These are phyloP conservation scores for Progne subis DNA, from an alignment of 2,113 vertebrate genomes.

Conservation along the genomic window DNA sequence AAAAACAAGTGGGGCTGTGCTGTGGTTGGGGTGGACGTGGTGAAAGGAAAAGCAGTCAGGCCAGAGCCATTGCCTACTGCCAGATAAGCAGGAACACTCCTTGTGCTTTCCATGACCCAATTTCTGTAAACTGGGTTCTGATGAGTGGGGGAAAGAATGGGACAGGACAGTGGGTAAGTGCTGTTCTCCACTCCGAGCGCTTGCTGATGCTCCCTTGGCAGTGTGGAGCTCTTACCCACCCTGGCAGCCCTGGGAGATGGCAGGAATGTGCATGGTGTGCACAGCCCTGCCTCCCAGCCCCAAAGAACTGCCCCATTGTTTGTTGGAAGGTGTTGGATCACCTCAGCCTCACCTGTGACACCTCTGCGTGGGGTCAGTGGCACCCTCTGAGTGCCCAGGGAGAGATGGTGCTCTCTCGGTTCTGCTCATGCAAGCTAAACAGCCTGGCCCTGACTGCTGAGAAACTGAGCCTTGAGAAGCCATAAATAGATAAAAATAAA, in stretches of 20 bases:
- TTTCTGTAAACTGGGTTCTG: not conserved
- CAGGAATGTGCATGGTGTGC: not conserved
- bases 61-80: not conserved
- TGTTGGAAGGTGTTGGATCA: not conserved
- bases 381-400: not conserved
- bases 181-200: not conserved
- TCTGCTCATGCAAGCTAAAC: not conserved
- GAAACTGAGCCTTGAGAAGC: not conserved
- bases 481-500: not conserved
- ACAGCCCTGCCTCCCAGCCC: not conserved
- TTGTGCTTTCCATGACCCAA: not conserved
- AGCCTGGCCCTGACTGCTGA: rapidly evolving
- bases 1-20: not conserved
- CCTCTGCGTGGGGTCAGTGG: not conserved
- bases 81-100: not conserved
- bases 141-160: not conserved
- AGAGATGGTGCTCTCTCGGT: not conserved
- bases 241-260: not conserved
- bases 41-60: not conserved
- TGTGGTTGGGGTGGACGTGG: not conserved
- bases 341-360: not conserved
- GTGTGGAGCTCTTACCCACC: not conserved
- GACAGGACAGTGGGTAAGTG: too few species aligned
- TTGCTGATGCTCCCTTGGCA: not conserved
- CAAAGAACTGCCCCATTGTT: not conserved